Conservation (phyloP, 2,888 invertebrate species). For the Dorcus hopei region DNA sequence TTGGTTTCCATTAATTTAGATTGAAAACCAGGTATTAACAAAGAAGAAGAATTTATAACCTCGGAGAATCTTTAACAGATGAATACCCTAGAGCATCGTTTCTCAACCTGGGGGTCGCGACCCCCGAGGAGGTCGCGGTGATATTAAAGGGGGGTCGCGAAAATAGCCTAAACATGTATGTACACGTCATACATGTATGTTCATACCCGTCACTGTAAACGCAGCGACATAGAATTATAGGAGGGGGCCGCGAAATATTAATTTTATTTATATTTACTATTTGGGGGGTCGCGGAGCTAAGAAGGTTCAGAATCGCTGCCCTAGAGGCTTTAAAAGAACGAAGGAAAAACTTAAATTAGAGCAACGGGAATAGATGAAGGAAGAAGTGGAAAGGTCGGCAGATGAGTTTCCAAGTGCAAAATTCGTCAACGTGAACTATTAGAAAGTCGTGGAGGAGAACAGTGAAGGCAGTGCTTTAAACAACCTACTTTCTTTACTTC, state of each 20-base stretch:
- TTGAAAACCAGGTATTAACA: slow-evolving; percentile 51
- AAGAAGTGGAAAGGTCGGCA: slow-evolving; percentile 37
- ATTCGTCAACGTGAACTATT: slow-evolving; percentile 62
- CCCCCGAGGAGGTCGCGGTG: too few relatives aligned
- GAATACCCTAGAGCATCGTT: slow-evolving; percentile 46
- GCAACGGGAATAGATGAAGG: slow-evolving; percentile 34
- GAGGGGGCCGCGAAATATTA: too few relatives aligned
- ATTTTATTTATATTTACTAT: too few relatives aligned
- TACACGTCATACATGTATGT: too few relatives aligned
- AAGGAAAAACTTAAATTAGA: slow-evolving; percentile 24
- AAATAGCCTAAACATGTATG: too few relatives aligned
- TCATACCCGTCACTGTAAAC: too few relatives aligned
- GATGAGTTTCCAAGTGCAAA: slow-evolving; percentile 58
- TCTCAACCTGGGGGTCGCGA: too few relatives aligned
- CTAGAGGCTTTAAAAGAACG: slow-evolving; percentile 38
- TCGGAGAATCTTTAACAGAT: slow-evolving; percentile 41
- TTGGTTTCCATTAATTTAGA: slow-evolving; percentile 89
- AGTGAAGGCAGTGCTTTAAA: slow-evolving; percentile 49
- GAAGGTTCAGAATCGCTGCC: too few relatives aligned
- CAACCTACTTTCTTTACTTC: too few relatives aligned
- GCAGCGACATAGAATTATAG: too few relatives aligned
- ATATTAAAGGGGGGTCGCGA: too few relatives aligned
- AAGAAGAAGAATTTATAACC: slow-evolving; percentile 34
- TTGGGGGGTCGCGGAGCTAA: too few relatives aligned
- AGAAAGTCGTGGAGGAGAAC: slow-evolving; percentile 60